phyloP scores from a whole-genome alignment of 2,888 invertebrate species.

The Lasioglossum lativentre region DNA sequence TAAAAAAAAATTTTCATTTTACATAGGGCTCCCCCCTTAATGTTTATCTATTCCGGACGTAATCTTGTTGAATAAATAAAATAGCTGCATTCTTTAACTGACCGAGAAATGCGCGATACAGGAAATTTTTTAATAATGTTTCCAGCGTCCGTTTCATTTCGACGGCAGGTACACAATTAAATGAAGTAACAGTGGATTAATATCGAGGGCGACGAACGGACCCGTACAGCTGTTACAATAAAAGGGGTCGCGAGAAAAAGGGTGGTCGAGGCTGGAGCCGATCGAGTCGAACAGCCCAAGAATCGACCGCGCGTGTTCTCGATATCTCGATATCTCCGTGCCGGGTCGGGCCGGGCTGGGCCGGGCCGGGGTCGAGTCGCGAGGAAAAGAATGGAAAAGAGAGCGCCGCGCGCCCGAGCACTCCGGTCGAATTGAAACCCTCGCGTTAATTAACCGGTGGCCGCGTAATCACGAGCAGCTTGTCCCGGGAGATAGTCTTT shows the following conservation, averaged over 20 bases:
- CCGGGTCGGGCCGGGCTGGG: too few species aligned
- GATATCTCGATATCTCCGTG: background rate
- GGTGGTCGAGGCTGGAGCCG: background rate
- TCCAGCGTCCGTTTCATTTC: background rate
- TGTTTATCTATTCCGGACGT: background rate
- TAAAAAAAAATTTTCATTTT: too few species aligned
- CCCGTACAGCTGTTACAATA: background rate
- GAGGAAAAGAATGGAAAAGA: background rate
- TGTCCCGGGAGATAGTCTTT: conserved; percentile 4
- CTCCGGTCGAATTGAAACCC: background rate
- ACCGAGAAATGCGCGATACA: background rate
- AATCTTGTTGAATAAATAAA: background rate
- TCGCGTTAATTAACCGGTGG: conserved; percentile 7
- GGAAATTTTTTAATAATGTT: background rate
- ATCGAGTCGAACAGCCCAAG: background rate
- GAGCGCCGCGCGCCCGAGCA: background rate
- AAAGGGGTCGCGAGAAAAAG: background rate
- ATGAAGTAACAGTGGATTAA: background rate
- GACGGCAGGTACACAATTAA: background rate
- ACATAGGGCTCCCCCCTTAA: too few species aligned
- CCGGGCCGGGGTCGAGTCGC: background rate
- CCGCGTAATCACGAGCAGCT: conserved; percentile 4
- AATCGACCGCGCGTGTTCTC: background rate
- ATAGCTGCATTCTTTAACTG: too few species aligned
- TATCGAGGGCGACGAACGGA: background rate